These are phyloP conservation scores for Macrocentrus cingulum DNA, from an alignment of 1,140 invertebrate genomes.

Conservation along the genomic window DNA sequence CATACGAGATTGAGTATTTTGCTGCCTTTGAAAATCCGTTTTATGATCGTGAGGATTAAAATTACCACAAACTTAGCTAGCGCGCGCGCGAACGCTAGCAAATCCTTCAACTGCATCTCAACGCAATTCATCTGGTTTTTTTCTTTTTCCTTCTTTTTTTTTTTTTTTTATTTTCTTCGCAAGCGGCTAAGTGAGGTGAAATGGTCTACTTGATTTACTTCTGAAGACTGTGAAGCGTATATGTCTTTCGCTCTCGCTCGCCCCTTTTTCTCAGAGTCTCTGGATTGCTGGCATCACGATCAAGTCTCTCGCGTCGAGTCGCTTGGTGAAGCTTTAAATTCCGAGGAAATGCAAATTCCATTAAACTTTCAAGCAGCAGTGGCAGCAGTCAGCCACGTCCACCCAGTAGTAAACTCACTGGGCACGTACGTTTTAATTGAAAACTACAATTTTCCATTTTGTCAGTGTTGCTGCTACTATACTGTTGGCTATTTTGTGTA, in stretches of 20 bases:
- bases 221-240: neutral
- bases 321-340: slow-evolving; percentile 29
- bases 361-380: slow-evolving; percentile 29
- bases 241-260: too few species aligned
- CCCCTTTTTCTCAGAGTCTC: neutral
- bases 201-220: neutral
- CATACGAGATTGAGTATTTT: slow-evolving; percentile 14
- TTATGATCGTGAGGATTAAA: slow-evolving; percentile 6
- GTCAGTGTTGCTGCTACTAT: slow-evolving; percentile 1
- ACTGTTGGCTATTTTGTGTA: neutral
- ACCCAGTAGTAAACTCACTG: neutral
- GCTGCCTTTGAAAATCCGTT: neutral
- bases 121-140: neutral
- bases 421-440: slow-evolving; percentile 28
- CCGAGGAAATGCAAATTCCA: slow-evolving; percentile 28
- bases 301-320: slow-evolving; percentile 22
- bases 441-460: slow-evolving; percentile 26
- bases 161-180: neutral
- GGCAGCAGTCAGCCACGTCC: slow-evolving; percentile 9
- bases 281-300: slow-evolving; percentile 1
- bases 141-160: neutral
- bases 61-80: slow-evolving; percentile 6
- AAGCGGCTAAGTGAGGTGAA: neutral
- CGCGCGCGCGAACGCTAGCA: neutral
- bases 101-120: neutral